Evolutionary conservation across 2,797 vertebrate genomes (phyloP).

Genomic region (Philypnodon macrostomus): DNA sequence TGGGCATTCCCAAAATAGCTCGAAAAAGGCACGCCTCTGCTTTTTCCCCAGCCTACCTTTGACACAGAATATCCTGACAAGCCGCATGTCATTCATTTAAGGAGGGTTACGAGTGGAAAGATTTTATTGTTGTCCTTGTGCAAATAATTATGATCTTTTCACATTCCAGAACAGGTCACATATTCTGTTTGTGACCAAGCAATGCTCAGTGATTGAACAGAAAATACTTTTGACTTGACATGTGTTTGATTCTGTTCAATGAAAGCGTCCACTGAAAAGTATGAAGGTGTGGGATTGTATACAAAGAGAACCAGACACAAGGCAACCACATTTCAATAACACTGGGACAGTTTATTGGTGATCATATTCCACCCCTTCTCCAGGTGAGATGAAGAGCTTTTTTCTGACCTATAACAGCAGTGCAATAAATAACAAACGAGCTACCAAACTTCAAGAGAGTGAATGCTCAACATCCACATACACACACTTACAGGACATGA

Average conservation of each 20-base stretch:
- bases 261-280: too few relatives aligned
- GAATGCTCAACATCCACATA: constrained; percentile 54
- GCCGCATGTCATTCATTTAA: neutral
- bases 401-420: constrained; percentile 64
- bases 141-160: constrained; percentile 5
- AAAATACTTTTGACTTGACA: too few relatives aligned
- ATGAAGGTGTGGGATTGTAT: too few relatives aligned
- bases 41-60: constrained; percentile 11
- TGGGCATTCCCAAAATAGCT: constrained; percentile 20
- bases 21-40: constrained; percentile 8
- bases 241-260: too few relatives aligned
- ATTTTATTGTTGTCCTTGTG: constrained; percentile 1
- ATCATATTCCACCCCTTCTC: constrained; percentile 51
- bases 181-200: constrained; percentile 16
- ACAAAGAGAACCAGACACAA: constrained; percentile 17
- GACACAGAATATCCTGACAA: neutral
- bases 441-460: constrained; percentile 28
- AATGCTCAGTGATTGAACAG: too few relatives aligned
- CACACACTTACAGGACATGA: constrained; percentile 27
- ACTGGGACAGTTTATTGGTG: constrained; percentile 67
- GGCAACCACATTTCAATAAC: constrained; percentile 48
- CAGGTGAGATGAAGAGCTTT: constrained; percentile 39
- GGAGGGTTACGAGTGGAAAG: constrained; percentile 2
- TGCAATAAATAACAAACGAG: constrained; percentile 69
- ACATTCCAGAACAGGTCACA: too few relatives aligned